These are phyloP conservation scores for Invenusta paracnida DNA, from an alignment of 2,888 invertebrate genomes.

Conservation along the genomic window DNA sequence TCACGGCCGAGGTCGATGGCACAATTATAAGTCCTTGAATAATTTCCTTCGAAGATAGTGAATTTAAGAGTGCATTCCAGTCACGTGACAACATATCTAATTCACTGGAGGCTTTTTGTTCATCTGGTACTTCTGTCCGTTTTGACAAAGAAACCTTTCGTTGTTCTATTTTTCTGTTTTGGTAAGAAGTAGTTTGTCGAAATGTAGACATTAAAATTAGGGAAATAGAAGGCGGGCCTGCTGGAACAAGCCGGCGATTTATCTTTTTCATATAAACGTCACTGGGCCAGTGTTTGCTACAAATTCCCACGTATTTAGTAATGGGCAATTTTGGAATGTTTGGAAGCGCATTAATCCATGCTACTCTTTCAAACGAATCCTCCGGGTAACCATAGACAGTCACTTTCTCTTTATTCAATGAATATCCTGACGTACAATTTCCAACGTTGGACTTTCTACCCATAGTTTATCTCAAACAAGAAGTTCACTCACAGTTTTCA, in stretches of 20 bases:
- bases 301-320: background rate
- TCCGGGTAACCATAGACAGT: background rate
- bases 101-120: background rate
- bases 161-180: background rate
- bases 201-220: background rate
- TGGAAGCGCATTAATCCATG: background rate
- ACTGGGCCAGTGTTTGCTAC: background rate
- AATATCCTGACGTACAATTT: background rate
- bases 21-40: background rate
- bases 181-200: background rate
- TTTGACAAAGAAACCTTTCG: background rate
- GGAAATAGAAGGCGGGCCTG: background rate
- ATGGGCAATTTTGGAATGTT: background rate
- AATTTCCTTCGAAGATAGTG: background rate
- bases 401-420: background rate
- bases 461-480: background rate
- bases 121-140: background rate
- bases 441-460: background rate
- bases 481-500: background rate
- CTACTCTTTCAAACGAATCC: background rate
- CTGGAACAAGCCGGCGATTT: background rate
- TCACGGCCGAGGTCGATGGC: background rate
- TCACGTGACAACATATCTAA: background rate
- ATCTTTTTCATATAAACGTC: background rate
- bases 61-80: background rate